These are phyloP conservation scores for Dendronephthya gigantea DNA, from an alignment of 64 coral and sea anemone species.

Conservation along the genomic window DNA sequence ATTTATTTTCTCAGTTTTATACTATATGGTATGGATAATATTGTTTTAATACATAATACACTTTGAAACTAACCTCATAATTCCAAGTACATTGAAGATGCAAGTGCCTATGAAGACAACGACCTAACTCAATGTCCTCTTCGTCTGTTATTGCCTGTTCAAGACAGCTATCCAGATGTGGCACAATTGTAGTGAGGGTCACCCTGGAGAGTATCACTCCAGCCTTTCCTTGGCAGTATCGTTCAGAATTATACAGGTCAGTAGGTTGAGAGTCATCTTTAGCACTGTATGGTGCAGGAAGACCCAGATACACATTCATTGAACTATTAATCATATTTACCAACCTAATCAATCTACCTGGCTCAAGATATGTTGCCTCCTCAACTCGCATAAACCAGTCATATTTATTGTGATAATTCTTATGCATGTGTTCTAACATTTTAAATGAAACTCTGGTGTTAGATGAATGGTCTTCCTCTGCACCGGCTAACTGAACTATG, in stretches of 20 bases:
- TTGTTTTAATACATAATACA: background rate
- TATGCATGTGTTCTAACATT: slow-evolving; percentile 95
- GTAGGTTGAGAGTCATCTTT: background rate
- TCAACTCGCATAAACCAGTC: slow-evolving; percentile 92
- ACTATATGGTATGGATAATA: no score
- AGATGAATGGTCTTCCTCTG: slow-evolving; percentile 60
- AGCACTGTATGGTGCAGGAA: slow-evolving; percentile 42
- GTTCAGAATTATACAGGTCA: slow-evolving; percentile 63
- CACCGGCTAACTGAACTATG: slow-evolving; percentile 60
- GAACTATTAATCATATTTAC: slow-evolving; percentile 83
- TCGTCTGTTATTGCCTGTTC: slow-evolving; percentile 45
- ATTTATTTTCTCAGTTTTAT: no score
- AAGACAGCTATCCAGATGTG: slow-evolving; percentile 32
- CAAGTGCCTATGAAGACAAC: slow-evolving; percentile 50
- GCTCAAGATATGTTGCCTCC: slow-evolving; percentile 61
- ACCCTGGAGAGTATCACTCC: slow-evolving; percentile 47
- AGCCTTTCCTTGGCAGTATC: slow-evolving; percentile 62
- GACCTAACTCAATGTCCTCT: slow-evolving; percentile 53
- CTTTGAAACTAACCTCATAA: slow-evolving; percentile 42
- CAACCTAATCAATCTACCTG: slow-evolving; percentile 76
- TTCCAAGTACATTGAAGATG: slow-evolving; percentile 62
- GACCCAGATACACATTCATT: slow-evolving; percentile 65
- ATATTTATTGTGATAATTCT: slow-evolving; percentile 77
- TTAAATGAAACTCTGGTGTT: slow-evolving; percentile 80
- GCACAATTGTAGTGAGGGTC: slow-evolving; percentile 22